These are phyloP conservation scores for Mechanitis messenoides DNA, from an alignment of 2,888 invertebrate genomes.

Conservation along the genomic window DNA sequence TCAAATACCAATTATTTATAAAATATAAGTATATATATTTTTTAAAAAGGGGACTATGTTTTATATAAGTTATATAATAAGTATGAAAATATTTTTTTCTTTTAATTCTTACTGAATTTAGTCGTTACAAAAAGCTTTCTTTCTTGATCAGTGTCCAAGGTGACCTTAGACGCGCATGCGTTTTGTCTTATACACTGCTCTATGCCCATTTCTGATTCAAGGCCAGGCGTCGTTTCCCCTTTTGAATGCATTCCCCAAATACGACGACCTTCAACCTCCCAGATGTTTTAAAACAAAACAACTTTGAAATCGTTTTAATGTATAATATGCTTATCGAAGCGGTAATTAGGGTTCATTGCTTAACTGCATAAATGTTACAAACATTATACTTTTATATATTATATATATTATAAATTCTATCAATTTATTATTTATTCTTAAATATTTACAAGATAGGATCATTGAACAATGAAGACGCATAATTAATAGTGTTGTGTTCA, in stretches of 20 bases:
- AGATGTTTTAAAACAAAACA: conserved; percentile 33
- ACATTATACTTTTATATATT: too few relatives aligned
- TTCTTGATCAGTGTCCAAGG: conserved; percentile 32
- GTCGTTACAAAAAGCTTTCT: neutral
- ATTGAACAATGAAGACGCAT: conserved; percentile 1
- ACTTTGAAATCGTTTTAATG: neutral
- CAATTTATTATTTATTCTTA: too few relatives aligned
- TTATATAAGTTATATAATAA: too few relatives aligned
- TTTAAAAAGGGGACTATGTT: too few relatives aligned
- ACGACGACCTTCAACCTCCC: conserved; percentile 40
- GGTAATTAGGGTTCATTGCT: too few relatives aligned
- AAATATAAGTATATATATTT: too few relatives aligned
- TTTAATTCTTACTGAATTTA: neutral
- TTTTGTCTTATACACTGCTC: conserved; percentile 30
- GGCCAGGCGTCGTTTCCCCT: conserved; percentile 32
- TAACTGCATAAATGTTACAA: too few relatives aligned
- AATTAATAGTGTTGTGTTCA: conserved; percentile 5
- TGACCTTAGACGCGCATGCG: conserved; percentile 53
- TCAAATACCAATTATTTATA: too few relatives aligned
- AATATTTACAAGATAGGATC: neutral
- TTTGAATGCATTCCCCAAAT: conserved; percentile 35
- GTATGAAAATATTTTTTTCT: too few relatives aligned
- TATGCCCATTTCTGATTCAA: conserved; percentile 32
- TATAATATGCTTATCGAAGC: neutral
- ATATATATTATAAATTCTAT: too few relatives aligned